Base-by-base conservation (phyloP, 2,797 vertebrate genomes). In the Hipposideros larvatus region DNA sequence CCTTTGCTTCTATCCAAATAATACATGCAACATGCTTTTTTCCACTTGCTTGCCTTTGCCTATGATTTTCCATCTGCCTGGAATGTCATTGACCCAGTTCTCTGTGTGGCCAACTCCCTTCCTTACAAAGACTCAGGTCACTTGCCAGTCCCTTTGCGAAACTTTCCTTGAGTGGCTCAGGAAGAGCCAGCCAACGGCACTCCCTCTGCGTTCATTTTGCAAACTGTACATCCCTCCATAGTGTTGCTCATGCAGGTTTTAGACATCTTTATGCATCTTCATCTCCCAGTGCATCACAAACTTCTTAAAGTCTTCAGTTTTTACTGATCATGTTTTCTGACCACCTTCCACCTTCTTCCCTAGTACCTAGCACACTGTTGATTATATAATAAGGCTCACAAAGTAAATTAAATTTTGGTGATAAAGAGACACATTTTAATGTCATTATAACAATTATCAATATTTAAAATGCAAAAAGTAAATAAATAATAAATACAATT, bases 1-100 rank as follows among this genome's bases (percentile, higher is more conserved):
- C 4, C 11, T 87, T 93, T 82, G 14, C 43, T 59, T 78, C 63
- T 74, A 16, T 94, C 91, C n/a, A 46, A 86, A 91, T 86, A 73
- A 9, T 43, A 37, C 61, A 53, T 16, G n/a, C 28, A 43, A 55
- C 18, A 28, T 61, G 31, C 11, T 91, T 46, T 83, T 68, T 61
- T n/a, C 31, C 28, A n/a, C 11, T 61, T 48, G 26, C 51, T 46
- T 79, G 34, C 15, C 5, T 78, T 79, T 37, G 63, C 41, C 66
- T 71, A 9, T 15, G 7, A 70, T 43, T 86, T 68, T 57, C 68
- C 18, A 15, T 75, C 46, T 75, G 4, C 59, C 65, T 59, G 24
- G 37, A 92, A 74, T 26, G 1, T 14, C 82, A 57, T 0, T 87
- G 34, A 51, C 65, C 59, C 59, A 66, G 61, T 19, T 87, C 65